A percentile compares a stretch with the other conserved stretches of the same genome.
These are phyloP conservation scores for Drosophila conformis DNA, from an alignment of 2,888 invertebrate species.

Conservation along the genomic window DNA sequence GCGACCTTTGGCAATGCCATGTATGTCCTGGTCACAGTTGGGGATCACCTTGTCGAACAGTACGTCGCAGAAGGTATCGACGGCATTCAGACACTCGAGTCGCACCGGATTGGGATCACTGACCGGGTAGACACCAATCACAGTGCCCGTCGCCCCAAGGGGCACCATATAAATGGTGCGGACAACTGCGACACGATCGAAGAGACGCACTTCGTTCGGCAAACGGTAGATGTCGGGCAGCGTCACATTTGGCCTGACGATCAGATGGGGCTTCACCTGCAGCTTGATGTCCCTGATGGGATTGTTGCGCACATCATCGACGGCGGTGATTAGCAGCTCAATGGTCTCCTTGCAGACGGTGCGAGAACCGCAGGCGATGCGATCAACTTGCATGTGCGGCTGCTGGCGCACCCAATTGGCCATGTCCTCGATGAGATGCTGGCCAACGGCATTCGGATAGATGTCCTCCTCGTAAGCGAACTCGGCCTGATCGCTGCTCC, in stretches of 20 bases:
- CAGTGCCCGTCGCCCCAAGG: conserved; percentile 92
- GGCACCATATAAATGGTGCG: conserved; percentile 91
- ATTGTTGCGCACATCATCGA: conserved; percentile 84
- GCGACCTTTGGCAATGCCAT: conserved; percentile 80
- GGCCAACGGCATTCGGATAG: conserved; percentile 86
- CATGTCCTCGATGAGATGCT: conserved; percentile 85
- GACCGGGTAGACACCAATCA: conserved; percentile 89
- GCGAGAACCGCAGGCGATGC: conserved; percentile 89
- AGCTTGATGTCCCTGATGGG: conserved; percentile 87
- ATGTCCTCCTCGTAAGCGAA: conserved; percentile 89
- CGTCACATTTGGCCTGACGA: conserved; percentile 87
- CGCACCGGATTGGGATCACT: conserved; percentile 85
- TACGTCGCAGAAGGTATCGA: conserved; percentile 90
- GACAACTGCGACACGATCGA: conserved; percentile 94
- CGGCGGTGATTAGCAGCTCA: conserved; percentile 82
- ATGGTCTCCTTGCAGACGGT: conserved; percentile 89
- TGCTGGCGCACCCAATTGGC: conserved; percentile 90
- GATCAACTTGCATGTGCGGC: conserved; percentile 87
- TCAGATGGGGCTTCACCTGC: conserved; percentile 92
- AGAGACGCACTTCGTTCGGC: conserved; percentile 85
- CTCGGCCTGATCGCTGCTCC: conserved; percentile 86
- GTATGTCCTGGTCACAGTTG: conserved; percentile 86
- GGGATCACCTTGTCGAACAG: conserved; percentile 92
- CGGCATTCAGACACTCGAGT: conserved; percentile 86
- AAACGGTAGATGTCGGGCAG: conserved; percentile 84